Conservation (phyloP, 1,140 invertebrate genomes). For the Psix sp. region DNA sequence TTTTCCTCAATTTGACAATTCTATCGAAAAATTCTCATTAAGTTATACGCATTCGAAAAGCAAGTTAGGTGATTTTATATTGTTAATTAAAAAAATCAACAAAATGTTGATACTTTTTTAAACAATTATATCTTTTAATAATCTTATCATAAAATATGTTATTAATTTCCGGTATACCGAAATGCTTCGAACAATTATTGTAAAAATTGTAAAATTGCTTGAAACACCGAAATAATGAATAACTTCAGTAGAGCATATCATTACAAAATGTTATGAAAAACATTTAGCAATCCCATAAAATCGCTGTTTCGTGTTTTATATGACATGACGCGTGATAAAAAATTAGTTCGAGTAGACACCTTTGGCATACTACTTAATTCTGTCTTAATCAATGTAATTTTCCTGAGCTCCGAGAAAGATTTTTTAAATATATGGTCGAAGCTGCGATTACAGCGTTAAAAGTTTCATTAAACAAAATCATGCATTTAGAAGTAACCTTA, state of each 20-base stretch:
- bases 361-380: conserved; percentile 7
- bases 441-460: background rate
- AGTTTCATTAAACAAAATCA: no score
- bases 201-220: background rate
- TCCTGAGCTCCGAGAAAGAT: background rate
- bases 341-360: conserved; percentile 30
- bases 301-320: background rate
- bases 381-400: background rate
- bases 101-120: no score
- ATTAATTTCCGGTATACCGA: background rate
- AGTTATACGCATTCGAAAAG: no score
- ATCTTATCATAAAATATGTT: no score
- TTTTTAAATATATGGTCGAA: background rate
- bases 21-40: no score
- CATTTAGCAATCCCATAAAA: conserved; percentile 8
- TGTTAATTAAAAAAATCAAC: no score
- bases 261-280: conserved; percentile 29
- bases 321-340: conserved; percentile 2
- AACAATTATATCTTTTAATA: no score
- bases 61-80: no score
- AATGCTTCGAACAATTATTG: background rate
- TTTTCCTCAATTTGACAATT: no score
- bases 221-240: no score
- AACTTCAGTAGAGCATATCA: conserved; percentile 17
- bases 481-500: no score